Evolutionary conservation across 2,888 invertebrate genomes (phyloP).

Genomic region (Amblyjoppa fuscipennis): DNA sequence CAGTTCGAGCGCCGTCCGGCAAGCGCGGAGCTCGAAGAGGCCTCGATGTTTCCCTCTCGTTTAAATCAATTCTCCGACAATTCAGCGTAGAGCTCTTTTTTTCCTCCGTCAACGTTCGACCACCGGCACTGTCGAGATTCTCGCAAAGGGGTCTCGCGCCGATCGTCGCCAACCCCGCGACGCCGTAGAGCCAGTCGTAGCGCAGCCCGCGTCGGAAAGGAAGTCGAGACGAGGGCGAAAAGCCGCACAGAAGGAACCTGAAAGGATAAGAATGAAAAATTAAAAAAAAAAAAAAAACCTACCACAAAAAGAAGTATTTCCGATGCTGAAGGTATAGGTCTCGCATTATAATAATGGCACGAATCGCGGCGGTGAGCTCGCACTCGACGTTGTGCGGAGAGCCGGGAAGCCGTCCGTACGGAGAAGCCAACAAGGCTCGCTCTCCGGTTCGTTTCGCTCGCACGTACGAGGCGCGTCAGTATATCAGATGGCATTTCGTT

Average conservation of each 20-base stretch:
- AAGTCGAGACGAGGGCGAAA: constrained; percentile 47
- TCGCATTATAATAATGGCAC: constrained; percentile 62
- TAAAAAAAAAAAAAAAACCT: constrained; percentile 28
- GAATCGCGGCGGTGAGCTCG: constrained; percentile 43
- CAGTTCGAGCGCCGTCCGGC: not conserved
- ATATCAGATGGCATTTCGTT: constrained; percentile 83
- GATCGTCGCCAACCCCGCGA: constrained; percentile 15
- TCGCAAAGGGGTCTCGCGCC: not conserved
- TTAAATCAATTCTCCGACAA: constrained; percentile 18
- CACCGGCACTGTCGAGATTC: constrained; percentile 14
- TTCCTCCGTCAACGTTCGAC: constrained; percentile 6
- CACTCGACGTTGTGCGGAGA: constrained; percentile 6
- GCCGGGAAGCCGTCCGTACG: constrained; percentile 1
- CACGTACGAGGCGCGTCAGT: constrained; percentile 76
- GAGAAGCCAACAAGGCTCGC: constrained; percentile 48
- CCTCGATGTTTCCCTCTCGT: constrained; percentile 14
- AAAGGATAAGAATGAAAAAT: constrained; percentile 42
- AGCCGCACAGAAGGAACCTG: constrained; percentile 44
- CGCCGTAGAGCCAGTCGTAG: constrained; percentile 25
- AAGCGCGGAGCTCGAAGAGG: not conserved
- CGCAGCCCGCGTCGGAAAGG: constrained; percentile 11
- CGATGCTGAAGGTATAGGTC: constrained; percentile 54
- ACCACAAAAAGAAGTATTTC: constrained; percentile 43
- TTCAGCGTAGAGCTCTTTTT: not conserved
- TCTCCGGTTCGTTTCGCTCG: constrained; percentile 58